A percentile compares a stretch with the other conserved stretches of the same genome.
Conservation (phyloP, 2,888 invertebrate species). For the Troides oblongomaculatus region DNA sequence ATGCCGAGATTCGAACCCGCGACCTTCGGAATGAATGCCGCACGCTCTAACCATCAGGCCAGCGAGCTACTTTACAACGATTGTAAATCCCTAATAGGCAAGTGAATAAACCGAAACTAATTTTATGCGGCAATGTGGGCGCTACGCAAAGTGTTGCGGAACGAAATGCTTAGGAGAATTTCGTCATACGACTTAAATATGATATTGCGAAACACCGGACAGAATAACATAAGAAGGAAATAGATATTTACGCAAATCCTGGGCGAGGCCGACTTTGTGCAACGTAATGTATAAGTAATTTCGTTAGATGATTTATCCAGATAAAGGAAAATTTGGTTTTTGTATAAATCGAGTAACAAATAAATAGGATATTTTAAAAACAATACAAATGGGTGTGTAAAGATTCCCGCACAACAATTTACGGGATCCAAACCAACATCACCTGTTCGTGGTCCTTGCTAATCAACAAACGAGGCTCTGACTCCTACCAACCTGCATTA, state of each 20-base stretch:
- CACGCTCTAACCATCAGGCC: no score
- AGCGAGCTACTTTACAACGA: no score
- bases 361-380: no score
- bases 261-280: conserved; percentile 19
- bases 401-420: no score
- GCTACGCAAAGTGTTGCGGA: conserved; percentile 14
- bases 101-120: neutral
- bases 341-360: neutral
- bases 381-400: no score
- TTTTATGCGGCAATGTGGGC: conserved; percentile 6
- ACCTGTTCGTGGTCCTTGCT: no score
- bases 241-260: conserved; percentile 21
- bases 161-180: conserved; percentile 19
- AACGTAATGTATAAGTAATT: neutral
- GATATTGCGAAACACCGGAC: conserved; percentile 18
- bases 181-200: conserved; percentile 18
- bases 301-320: neutral
- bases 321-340: neutral
- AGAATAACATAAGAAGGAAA: conserved; percentile 21
- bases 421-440: no score
- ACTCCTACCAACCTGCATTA: no score
- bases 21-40: no score
- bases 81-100: neutral
- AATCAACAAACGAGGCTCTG: no score
- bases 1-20: no score